Conservation (phyloP, 1,140 invertebrate genomes). For the Goniozus legneri region DNA sequence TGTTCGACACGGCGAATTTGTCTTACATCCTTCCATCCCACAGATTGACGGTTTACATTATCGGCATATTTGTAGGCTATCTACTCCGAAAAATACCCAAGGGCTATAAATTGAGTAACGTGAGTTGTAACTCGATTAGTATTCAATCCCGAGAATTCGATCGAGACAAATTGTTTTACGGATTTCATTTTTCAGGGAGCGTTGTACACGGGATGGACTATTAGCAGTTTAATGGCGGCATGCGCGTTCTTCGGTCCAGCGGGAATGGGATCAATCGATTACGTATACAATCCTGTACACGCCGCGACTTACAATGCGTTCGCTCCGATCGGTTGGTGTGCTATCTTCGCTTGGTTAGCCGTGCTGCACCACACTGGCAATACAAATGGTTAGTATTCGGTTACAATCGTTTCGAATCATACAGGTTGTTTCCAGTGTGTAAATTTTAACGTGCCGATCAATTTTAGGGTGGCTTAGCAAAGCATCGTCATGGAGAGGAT, state of each 20-base stretch:
- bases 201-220: conserved; percentile 59
- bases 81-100: conserved; percentile 54
- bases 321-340: conserved; percentile 68
- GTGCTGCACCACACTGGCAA: conserved; percentile 63
- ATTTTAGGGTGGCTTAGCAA: conserved; percentile 52
- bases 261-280: conserved; percentile 64
- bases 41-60: conserved; percentile 66
- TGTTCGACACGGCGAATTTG: conserved; percentile 65
- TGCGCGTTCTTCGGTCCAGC: conserved; percentile 61
- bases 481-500: conserved; percentile 60
- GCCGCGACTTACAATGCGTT: conserved; percentile 70
- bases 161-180: not conserved
- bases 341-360: conserved; percentile 64
- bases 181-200: conserved; percentile 46
- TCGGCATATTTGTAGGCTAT: conserved; percentile 64
- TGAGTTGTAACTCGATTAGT: conserved; percentile 28
- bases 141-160: not conserved
- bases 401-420: too few relatives aligned
- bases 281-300: conserved; percentile 63
- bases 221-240: conserved; percentile 51
- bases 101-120: conserved; percentile 47
- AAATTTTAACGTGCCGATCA: too few relatives aligned
- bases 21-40: conserved; percentile 70
- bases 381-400: conserved; percentile 51
- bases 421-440: too few relatives aligned